Evolutionary conservation across 1,140 invertebrate species (phyloP).

Genomic region (Hyphantria cunea): DNA sequence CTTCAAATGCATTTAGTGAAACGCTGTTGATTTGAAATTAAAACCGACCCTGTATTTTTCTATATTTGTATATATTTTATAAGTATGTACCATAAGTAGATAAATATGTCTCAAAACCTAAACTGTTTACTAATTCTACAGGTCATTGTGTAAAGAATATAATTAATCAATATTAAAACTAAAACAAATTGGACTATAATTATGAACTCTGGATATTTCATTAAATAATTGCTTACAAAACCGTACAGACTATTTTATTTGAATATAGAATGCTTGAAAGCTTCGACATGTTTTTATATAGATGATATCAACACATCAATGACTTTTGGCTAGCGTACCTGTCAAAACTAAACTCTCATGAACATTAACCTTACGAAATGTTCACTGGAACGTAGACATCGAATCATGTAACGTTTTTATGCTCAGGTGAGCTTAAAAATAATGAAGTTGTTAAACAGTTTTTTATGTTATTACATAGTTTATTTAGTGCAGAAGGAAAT

Average conservation of each 20-base stretch:
- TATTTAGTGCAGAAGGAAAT: too few relatives aligned
- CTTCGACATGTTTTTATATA: neutral
- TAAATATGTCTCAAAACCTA: too few relatives aligned
- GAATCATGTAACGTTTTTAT: conserved; percentile 19
- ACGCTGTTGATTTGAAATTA: too few relatives aligned
- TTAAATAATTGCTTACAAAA: neutral
- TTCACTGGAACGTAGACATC: conserved; percentile 19
- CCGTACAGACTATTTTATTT: neutral
- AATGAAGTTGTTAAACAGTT: conserved; percentile 5
- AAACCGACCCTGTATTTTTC: too few relatives aligned
- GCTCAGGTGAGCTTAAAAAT: conserved; percentile 3
- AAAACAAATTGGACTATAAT: too few relatives aligned
- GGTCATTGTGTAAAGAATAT: too few relatives aligned
- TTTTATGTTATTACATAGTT: neutral
- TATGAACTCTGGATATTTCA: neutral
- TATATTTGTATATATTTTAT: too few relatives aligned
- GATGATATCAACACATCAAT: conserved; percentile 27
- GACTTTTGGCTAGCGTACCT: conserved; percentile 1
- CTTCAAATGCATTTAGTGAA: too few relatives aligned
- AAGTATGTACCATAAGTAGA: too few relatives aligned
- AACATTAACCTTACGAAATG: conserved; percentile 9
- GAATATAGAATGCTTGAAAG: conserved; percentile 7
- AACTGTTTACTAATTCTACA: too few relatives aligned
- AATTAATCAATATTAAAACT: too few relatives aligned
- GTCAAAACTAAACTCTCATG: conserved; percentile 29